Evolutionary conservation across 2,888 invertebrate genomes (phyloP).

Genomic region (Eupithecia pulchellata): DNA sequence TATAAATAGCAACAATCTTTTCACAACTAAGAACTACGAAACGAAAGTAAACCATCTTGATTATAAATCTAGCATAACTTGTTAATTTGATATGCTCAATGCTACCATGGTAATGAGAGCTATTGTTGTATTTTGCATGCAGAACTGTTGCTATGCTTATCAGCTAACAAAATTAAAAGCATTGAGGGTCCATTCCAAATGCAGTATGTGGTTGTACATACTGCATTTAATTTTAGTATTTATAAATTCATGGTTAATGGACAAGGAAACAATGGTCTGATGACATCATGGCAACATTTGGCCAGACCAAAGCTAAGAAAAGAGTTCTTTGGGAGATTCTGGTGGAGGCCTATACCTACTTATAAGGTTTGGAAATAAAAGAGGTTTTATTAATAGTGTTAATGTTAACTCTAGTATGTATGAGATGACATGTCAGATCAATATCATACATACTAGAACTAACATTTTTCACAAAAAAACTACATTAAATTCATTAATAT

Average conservation of each 20-base stretch:
- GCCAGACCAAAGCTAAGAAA: too few relatives aligned
- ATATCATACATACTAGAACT: too few relatives aligned
- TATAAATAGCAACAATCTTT: not conserved
- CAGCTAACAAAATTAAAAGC: constrained; percentile 1
- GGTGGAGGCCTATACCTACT: too few relatives aligned
- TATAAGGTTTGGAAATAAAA: too few relatives aligned
- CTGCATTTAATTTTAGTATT: too few relatives aligned
- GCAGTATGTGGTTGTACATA: not conserved
- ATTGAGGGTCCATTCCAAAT: not conserved
- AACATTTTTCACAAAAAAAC: too few relatives aligned
- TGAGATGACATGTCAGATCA: too few relatives aligned
- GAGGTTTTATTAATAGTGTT: not conserved
- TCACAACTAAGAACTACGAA: not conserved
- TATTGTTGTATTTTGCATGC: constrained; percentile 7
- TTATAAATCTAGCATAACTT: not conserved
- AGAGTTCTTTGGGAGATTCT: too few relatives aligned
- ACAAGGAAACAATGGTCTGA: too few relatives aligned
- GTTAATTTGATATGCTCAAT: not conserved
- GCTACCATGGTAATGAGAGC: constrained; percentile 3
- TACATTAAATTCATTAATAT: not conserved
- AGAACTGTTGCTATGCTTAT: constrained; percentile 1
- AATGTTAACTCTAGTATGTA: too few relatives aligned
- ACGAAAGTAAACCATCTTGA: not conserved
- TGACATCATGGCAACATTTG: too few relatives aligned
- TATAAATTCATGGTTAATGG: too few relatives aligned